Base-by-base conservation (phyloP, 2,113 vertebrate species). In the Nematolebias whitei region DNA sequence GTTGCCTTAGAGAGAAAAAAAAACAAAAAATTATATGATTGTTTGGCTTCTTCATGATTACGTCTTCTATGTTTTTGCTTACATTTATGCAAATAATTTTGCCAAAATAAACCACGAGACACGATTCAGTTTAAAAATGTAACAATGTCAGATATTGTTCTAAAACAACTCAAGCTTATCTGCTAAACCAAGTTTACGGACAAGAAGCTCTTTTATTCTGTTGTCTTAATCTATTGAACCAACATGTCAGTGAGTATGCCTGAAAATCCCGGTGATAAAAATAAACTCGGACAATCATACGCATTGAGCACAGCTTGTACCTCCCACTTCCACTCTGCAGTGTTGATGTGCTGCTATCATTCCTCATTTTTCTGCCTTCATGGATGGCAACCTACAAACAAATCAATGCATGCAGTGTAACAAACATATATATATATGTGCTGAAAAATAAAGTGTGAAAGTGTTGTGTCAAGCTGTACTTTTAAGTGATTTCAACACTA, bases 251-350 rank as follows among this genome's bases (percentile, higher is more conserved):
- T 38, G 65, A 83, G 76, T 76, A 79, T 50, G 63, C 54, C 57
- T 26, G 48, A 67, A 66, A 65, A 48, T 83, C 65, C 76, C 39
- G 24, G 9, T 49, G 50, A 70, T 74, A 66, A 74, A 76, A 74
- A 77, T 77, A 85, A 73, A 60, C 29, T n/a, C 12, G 51, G 50
- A 65, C 44, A 50, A 55, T 51, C 43, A 54, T 53, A 52, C 39
- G 72, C 63, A 58, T 50, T 40, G 65, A 65, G 60, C 56, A 48
- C 51, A 72, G 53, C 60, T 23, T 64, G 56, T 38, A 50, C 63
- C 57, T 79, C 58, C 60, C 52, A 72, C 81, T 56, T 61, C 52
- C 63, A 82, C 68, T 60, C 70, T 70, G 67, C 62, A 74, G 41
- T 65, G 60, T 52, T 52, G 29, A 67, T 63, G 39, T 64, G 68